These are phyloP conservation scores for Anguilla japonica DNA, from an alignment of 2,113 vertebrate species.

Conservation along the genomic window DNA sequence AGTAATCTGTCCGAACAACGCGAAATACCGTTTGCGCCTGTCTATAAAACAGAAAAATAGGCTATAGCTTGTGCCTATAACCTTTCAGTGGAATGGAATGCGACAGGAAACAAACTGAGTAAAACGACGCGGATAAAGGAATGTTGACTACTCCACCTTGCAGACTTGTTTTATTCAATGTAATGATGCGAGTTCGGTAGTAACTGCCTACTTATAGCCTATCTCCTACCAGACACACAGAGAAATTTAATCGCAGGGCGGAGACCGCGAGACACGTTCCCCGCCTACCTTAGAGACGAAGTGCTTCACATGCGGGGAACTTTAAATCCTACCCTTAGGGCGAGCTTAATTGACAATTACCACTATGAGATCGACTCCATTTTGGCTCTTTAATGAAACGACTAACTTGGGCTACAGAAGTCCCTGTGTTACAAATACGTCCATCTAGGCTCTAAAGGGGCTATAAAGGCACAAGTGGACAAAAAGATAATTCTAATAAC, in stretches of 20 bases:
- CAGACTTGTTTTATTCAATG: background rate
- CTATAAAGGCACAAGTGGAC: too few relatives aligned
- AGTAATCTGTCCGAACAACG: background rate
- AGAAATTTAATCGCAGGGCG: slow-evolving; percentile 6
- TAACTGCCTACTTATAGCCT: background rate
- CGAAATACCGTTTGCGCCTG: background rate
- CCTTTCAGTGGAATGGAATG: background rate
- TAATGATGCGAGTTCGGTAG: background rate
- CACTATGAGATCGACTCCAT: background rate
- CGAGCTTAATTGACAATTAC: background rate
- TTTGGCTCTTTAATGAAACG: background rate
- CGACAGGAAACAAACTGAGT: too few relatives aligned
- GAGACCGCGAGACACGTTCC: background rate
- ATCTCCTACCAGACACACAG: background rate
- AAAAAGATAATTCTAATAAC: too few relatives aligned
- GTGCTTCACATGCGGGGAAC: background rate
- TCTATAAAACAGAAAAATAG: background rate
- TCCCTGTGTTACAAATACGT: too few relatives aligned
- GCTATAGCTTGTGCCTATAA: background rate
- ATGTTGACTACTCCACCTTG: background rate
- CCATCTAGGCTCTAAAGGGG: too few relatives aligned
- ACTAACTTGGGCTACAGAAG: background rate
- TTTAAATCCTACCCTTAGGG: background rate
- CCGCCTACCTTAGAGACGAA: background rate
- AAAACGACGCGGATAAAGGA: background rate